Evolutionary conservation across 2,113 vertebrate species (phyloP).

Genomic region (Ranitomeya variabilis): DNA sequence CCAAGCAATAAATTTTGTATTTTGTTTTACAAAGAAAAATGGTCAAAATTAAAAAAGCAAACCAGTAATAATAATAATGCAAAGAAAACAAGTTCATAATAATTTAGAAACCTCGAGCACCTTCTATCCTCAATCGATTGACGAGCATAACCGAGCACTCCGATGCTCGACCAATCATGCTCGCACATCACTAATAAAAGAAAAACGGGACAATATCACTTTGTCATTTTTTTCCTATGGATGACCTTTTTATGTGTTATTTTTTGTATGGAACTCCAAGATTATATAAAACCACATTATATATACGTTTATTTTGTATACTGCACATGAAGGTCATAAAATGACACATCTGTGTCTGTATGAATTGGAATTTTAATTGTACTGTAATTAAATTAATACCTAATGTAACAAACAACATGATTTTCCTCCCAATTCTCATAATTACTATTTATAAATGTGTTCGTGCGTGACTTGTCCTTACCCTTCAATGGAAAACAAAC

Average conservation of each 20-base stretch:
- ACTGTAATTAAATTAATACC: conserved; percentile 6
- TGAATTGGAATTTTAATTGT: conserved; percentile 11
- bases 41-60: too few species aligned
- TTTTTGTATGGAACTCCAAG: too few species aligned
- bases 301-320: neutral
- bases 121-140: too few species aligned
- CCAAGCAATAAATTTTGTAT: too few species aligned
- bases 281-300: too few species aligned
- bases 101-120: too few species aligned
- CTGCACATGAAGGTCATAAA: neutral
- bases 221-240: neutral
- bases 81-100: too few species aligned
- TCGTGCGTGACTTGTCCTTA: neutral
- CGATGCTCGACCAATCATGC: too few species aligned
- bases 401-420: neutral
- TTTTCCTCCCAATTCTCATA: neutral
- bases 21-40: too few species aligned
- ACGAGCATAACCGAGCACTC: too few species aligned
- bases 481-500: conserved; percentile 17
- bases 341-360: neutral
- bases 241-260: too few species aligned
- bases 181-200: neutral
- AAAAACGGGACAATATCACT: neutral
- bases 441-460: neutral
- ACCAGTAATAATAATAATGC: too few species aligned